Base-by-base conservation (phyloP, 2,888 invertebrate species). In the Geotrupes spiniger region DNA sequence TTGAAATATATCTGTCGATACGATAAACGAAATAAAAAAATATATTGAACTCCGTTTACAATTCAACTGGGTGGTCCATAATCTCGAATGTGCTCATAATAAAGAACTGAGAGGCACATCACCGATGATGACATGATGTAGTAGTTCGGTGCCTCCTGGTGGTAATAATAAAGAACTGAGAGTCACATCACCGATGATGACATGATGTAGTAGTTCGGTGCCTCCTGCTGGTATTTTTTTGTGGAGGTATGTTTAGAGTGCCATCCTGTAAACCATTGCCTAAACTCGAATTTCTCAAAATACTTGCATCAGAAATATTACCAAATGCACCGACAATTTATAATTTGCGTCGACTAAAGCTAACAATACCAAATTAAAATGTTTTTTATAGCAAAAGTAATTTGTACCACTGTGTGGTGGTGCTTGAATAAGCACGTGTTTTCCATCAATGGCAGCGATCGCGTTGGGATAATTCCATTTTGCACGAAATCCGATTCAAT, bases 301-400 rank as follows among this genome's bases (percentile, higher is more conserved):
- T 50, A 4, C 55, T 53, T 11, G 53, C 47, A 47, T 62, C 60
- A 15, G 53, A 54, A 36, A 50, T 52, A 29, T 46, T 55, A 2
- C 61, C 59, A 39, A 54, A 57, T 5, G 46, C 53, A 5, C 54
- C 56, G 3, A 61, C 52, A 33, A 62, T 14, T 54, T 57, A 36
- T 52, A 57, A 36, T 53, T 29, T 8, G 57, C 53, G 42, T 59
- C 56, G 14, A 56, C 57, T 8, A 49, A 8, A 5, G 53, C 51
- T 11, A 51, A 10, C 27, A 56, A 36, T 8, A 57, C 55, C 11
- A 54, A 11, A 12, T 9, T 27, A 27, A 27, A 40, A 27, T 4
- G 36, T 38, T 45, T 46, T 42, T 55, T 60, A 27, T 58, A 56
- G 45, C 56, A 54, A 27, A 46, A 54, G 26, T 48, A 54, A 8